phyloP scores from a whole-genome alignment of 1,140 invertebrate species.

The Neodiprion fabricii region DNA sequence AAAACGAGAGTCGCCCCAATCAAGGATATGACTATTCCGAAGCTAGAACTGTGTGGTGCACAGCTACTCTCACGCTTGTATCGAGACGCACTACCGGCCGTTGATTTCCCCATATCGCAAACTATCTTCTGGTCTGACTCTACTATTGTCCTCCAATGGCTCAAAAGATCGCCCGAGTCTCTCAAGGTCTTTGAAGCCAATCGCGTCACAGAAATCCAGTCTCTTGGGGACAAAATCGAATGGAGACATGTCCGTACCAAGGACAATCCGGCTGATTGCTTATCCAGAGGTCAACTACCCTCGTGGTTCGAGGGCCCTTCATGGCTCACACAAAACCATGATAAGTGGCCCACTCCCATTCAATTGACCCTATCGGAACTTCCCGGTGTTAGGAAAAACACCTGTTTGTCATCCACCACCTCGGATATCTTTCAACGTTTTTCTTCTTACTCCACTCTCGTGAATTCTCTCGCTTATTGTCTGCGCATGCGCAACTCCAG shows the following conservation, averaged over 20 bases:
- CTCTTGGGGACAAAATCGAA: constrained; percentile 7
- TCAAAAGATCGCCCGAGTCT: constrained; percentile 19
- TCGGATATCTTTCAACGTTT: background rate
- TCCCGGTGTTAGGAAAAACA: background rate
- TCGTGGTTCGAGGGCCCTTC: constrained; percentile 29
- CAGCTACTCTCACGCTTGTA: constrained; percentile 21
- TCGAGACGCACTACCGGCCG: background rate
- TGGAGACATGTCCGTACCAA: constrained; percentile 38
- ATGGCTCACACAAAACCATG: constrained; percentile 17
- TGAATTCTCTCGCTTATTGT: constrained; percentile 10
- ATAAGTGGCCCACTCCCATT: constrained; percentile 13
- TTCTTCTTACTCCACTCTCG: constrained; percentile 7
- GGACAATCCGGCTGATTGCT: constrained; percentile 41
- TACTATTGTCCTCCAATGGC: constrained; percentile 27
- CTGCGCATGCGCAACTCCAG: constrained; percentile 4
- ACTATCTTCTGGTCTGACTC: constrained; percentile 26
- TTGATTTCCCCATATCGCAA: background rate
- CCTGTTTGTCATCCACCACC: background rate
- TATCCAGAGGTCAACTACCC: constrained; percentile 33
- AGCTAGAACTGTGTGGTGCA: constrained; percentile 31
- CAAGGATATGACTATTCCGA: constrained; percentile 31
- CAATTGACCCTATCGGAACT: background rate
- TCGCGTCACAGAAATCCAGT: constrained; percentile 37
- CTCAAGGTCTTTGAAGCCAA: constrained; percentile 34
- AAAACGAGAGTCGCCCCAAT: constrained; percentile 31